Evolutionary conservation across 2,797 vertebrate species (phyloP).

Genomic region (Lerista edwardsae): DNA sequence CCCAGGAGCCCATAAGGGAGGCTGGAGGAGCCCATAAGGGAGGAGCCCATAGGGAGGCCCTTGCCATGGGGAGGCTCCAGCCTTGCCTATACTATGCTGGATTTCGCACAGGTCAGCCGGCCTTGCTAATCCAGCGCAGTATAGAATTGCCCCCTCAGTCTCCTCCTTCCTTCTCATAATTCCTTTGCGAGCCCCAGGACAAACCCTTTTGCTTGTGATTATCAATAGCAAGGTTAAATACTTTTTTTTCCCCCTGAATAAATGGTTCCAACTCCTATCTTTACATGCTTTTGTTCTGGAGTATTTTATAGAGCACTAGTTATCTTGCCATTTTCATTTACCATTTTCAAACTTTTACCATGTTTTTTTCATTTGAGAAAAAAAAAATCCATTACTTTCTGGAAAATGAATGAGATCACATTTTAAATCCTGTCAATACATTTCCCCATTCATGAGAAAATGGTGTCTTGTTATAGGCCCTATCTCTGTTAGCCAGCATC

Average conservation of each 20-base stretch:
- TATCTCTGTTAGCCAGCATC: not conserved
- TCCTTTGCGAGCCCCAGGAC: not conserved
- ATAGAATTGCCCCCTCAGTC: too few species aligned
- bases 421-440: constrained; percentile 25
- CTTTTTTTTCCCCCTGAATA: not conserved
- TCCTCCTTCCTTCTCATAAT: not conserved
- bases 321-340: constrained; percentile 11
- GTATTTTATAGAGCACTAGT: not conserved
- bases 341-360: not conserved
- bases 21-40: too few species aligned
- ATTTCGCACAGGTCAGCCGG: too few species aligned
- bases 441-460: constrained; percentile 22
- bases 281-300: not conserved
- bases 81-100: too few species aligned
- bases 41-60: too few species aligned
- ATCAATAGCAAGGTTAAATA: constrained; percentile 12
- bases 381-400: not conserved
- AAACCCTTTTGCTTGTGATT: not conserved
- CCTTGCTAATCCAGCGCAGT: too few species aligned
- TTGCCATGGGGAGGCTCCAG: too few species aligned
- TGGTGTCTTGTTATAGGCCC: not conserved
- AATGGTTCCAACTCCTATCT: constrained; percentile 4
- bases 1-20: too few species aligned
- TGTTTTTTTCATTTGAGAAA: not conserved
- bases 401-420: constrained; percentile 16